Conservation (phyloP, 2,797 vertebrate genomes). For the Chanos chanos region DNA sequence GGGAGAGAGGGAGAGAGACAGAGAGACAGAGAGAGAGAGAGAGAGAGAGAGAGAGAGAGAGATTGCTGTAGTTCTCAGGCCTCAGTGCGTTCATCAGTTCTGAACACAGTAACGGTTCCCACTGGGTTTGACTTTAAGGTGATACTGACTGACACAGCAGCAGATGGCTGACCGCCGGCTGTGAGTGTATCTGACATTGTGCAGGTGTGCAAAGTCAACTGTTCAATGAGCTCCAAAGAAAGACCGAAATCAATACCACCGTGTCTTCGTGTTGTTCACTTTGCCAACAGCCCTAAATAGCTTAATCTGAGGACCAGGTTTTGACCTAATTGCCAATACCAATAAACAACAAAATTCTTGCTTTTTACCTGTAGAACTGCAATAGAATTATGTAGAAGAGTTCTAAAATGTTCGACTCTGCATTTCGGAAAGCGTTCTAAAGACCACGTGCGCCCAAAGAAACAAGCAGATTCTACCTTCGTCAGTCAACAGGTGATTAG, state of each 20-base stretch:
- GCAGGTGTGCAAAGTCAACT: slow-evolving; percentile 49
- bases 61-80: slow-evolving; percentile 30
- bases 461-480: slow-evolving; percentile 43
- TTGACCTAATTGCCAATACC: neutral
- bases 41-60: too few relatives aligned
- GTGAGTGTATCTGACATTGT: slow-evolving; percentile 47
- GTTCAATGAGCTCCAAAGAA: slow-evolving; percentile 43
- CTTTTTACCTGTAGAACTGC: too few relatives aligned
- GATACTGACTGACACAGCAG: slow-evolving; percentile 47
- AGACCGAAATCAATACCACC: slow-evolving; percentile 40
- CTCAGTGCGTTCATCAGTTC: slow-evolving; percentile 40
- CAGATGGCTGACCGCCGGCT: slow-evolving; percentile 51
- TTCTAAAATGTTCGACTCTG: too few relatives aligned
- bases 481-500: slow-evolving; percentile 45
- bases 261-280: slow-evolving; percentile 25
- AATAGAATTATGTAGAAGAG: too few relatives aligned
- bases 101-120: slow-evolving; percentile 48
- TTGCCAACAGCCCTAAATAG: slow-evolving; percentile 12
- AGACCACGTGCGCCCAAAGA: too few relatives aligned
- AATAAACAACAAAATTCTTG: neutral
- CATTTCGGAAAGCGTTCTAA: too few relatives aligned
- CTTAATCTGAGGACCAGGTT: slow-evolving; percentile 4
- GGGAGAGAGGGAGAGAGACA: too few relatives aligned
- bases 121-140: slow-evolving; percentile 47
- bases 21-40: too few relatives aligned